phyloP scores from a whole-genome alignment of 2,797 vertebrate genomes.

The Steatocranus sp. region DNA sequence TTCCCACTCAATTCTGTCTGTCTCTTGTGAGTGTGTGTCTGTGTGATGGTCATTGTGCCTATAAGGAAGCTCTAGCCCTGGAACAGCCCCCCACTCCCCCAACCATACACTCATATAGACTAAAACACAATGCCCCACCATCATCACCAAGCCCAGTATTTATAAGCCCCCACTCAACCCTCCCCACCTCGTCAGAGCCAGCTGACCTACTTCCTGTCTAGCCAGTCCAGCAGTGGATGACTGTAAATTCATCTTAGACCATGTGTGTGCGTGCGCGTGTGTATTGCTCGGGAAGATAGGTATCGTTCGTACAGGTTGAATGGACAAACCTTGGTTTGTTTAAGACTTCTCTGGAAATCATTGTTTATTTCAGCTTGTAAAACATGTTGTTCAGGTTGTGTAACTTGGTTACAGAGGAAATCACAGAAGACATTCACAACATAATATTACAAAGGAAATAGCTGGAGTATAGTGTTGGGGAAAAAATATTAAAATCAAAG shows the following conservation, averaged over 20 bases:
- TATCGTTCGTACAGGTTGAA: neutral
- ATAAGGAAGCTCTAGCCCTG: neutral
- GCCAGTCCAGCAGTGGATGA: slow-evolving; percentile 52
- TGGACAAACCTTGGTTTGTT: neutral
- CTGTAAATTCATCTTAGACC: slow-evolving; percentile 28
- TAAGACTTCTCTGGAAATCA: neutral
- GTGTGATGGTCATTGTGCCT: neutral
- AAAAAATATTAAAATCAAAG: neutral
- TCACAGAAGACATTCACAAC: neutral
- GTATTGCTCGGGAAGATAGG: neutral
- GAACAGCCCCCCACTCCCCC: neutral
- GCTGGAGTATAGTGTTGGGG: neutral
- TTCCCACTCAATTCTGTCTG: slow-evolving; percentile 18
- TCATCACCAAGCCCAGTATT: slow-evolving; percentile 2
- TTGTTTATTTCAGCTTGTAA: neutral
- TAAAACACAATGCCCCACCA: slow-evolving; percentile 15
- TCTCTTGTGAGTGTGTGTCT: neutral
- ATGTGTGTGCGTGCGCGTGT: neutral
- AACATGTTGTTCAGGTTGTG: neutral
- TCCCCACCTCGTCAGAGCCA: slow-evolving; percentile 41
- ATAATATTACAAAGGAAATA: neutral
- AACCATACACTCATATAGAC: neutral
- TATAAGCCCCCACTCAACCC: neutral
- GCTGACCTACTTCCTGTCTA: slow-evolving; percentile 76
- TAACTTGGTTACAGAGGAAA: neutral